Percentiles rank a stretch among this genome's conserved stretches.
Evolutionary conservation across 1,140 invertebrate species (phyloP).

Genomic region (Hirudo medicinalis): DNA sequence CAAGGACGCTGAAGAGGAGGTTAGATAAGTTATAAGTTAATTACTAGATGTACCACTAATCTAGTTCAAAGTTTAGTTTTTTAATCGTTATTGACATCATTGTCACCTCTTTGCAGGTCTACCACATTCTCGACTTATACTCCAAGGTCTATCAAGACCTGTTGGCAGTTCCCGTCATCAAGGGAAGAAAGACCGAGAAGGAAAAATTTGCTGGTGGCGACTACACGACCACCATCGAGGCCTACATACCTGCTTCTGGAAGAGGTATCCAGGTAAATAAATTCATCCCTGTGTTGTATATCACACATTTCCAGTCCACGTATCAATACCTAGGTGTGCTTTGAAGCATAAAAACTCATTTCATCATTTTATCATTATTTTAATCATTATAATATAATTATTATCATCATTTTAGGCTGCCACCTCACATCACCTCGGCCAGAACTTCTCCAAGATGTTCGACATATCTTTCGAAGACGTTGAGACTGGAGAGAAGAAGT

Average conservation of each 20-base stretch:
- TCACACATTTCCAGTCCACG: no score
- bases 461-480: conserved; percentile 88
- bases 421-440: conserved; percentile 93
- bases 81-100: not conserved
- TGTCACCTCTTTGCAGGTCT: conserved; percentile 13
- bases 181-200: conserved; percentile 91
- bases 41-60: not conserved
- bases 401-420: conserved; percentile 51
- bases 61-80: not conserved
- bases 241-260: conserved; percentile 83
- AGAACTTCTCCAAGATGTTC: conserved; percentile 99
- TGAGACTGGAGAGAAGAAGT: conserved; percentile 69
- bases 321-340: no score
- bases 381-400: no score
- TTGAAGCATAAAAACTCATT: no score
- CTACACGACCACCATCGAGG: conserved; percentile 93
- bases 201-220: conserved; percentile 98
- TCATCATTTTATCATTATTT: no score
- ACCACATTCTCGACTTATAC: conserved; percentile 60
- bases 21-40: conserved; percentile 37
- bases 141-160: conserved; percentile 76
- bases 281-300: no score
- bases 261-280: conserved; percentile 10
- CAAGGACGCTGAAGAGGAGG: conserved; percentile 77
- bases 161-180: conserved; percentile 84